Evolutionary conservation across 2,113 vertebrate genomes (phyloP), one percentile per base, ranked within the genome.

Genomic region (Reinhardtius hippoglossoides): DNA sequence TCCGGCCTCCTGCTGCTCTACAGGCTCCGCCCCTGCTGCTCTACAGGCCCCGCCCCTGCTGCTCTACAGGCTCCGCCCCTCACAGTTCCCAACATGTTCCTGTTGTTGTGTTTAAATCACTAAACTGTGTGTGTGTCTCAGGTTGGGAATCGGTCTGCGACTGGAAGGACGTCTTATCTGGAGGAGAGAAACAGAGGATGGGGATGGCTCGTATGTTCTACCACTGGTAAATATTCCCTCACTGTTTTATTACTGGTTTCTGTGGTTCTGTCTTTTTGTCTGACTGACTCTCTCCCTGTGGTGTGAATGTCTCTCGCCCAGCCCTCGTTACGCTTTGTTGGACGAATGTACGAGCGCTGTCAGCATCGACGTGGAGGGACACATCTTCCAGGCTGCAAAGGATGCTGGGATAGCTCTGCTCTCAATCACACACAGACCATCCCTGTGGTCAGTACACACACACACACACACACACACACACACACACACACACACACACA

Each of bases 121-220:
- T 9, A 27, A 37, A 37, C 35, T 31, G 61, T 40, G 4, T 42
- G 6, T 42, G 6, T 61, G 61, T 3, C 6, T 50, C 88, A 99
- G 98, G 98, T 2, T 99, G 98, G 98, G 95, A 99, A 92, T 94
- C 96, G 4, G 78, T 97, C 79, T 93, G 94, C 76, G 98, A 99
- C 91, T 99, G 98, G 98, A 98, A 97, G 86, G 98, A 99, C 35
- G 96, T 99, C 56, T 87, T 99, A 18, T 99, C 98, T 20, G 98
- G 98, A 88, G 98, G 97, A 74, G 98, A 99, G 93, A 99, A 99
- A 72, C 98, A 99, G 91, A 94, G 98, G 78, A 98, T 99, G 97
- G 98, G 97, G 61, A 99, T 99, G 98, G 98, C 98, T 72, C 96
- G 98, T 4, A 99, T 99, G 97, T 99, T 99, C 91, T 99, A 99